Evolutionary conservation across 2,113 vertebrate genomes (phyloP).

Genomic region (Perca flavescens): DNA sequence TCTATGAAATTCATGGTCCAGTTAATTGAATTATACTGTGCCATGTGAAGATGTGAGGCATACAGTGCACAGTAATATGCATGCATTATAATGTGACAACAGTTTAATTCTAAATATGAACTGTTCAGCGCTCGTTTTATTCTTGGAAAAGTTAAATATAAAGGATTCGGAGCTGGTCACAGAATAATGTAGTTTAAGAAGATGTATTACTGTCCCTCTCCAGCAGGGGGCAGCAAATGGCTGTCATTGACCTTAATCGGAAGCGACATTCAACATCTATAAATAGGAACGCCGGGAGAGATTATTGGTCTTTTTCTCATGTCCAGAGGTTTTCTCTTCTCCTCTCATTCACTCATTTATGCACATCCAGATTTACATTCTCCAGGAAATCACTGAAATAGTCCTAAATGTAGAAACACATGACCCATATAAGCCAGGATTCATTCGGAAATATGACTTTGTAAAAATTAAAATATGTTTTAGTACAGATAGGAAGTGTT

Average conservation of each 20-base stretch:
- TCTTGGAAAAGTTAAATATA: neutral
- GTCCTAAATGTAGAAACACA: neutral
- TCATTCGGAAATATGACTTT: neutral
- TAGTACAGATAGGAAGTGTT: neutral
- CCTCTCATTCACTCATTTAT: slow-evolving; percentile 25
- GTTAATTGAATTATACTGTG: slow-evolving; percentile 8
- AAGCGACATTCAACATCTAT: slow-evolving; percentile 52
- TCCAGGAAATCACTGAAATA: neutral
- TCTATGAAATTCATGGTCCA: slow-evolving; percentile 25
- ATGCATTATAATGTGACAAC: neutral
- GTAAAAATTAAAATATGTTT: neutral
- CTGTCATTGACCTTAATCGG: slow-evolving; percentile 58
- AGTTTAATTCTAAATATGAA: neutral
- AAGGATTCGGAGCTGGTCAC: neutral
- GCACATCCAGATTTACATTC: slow-evolving; percentile 23
- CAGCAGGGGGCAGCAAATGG: slow-evolving; percentile 81
- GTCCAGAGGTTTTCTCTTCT: slow-evolving; percentile 7
- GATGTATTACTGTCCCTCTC: neutral
- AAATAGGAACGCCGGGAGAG: slow-evolving; percentile 69
- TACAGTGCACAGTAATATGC: neutral
- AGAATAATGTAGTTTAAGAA: neutral
- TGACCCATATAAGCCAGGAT: neutral
- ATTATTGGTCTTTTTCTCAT: slow-evolving; percentile 49
- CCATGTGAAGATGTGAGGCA: neutral
- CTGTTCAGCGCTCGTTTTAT: neutral